Percentiles rank a stretch among this genome's conserved stretches.
Evolutionary conservation across 1,140 invertebrate genomes (phyloP).

Genomic region (Notospermus geniculatus): DNA sequence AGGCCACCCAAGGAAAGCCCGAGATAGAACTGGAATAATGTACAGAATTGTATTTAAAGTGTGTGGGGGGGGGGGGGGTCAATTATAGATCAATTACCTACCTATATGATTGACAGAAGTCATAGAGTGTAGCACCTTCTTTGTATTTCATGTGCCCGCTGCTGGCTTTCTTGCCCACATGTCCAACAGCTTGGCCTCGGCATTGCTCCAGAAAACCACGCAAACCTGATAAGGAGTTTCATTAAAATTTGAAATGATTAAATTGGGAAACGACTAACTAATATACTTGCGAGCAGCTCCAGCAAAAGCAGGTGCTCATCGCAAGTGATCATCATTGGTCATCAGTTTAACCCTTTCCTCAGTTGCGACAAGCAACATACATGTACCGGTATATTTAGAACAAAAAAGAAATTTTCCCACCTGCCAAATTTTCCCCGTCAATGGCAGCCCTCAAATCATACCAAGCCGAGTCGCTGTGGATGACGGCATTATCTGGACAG

Average conservation of each 20-base stretch:
- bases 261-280: too few species aligned
- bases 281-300: too few species aligned
- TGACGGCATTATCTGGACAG: conserved; percentile 24
- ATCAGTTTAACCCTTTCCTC: too few species aligned
- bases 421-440: conserved; percentile 19
- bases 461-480: conserved; percentile 32
- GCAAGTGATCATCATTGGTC: too few species aligned
- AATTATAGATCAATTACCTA: conserved; percentile 6
- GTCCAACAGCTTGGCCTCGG: conserved; percentile 38
- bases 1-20: too few species aligned
- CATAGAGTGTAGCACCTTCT: conserved; percentile 32
- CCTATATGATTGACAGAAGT: conserved; percentile 44
- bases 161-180: conserved; percentile 42
- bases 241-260: too few species aligned
- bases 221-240: conserved; percentile 27
- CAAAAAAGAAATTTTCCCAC: conserved; percentile 12
- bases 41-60: too few species aligned
- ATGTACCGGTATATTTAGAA: too few species aligned
- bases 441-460: conserved; percentile 20
- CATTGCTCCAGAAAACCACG: conserved; percentile 35
- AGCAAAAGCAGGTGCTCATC: too few species aligned
- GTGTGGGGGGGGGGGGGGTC: too few species aligned
- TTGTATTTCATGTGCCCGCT: conserved; percentile 35
- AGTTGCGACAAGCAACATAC: too few species aligned
- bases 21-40: too few species aligned